Base-by-base conservation (phyloP, 2,113 vertebrate genomes). In the Trichomycterus rosablanca region DNA sequence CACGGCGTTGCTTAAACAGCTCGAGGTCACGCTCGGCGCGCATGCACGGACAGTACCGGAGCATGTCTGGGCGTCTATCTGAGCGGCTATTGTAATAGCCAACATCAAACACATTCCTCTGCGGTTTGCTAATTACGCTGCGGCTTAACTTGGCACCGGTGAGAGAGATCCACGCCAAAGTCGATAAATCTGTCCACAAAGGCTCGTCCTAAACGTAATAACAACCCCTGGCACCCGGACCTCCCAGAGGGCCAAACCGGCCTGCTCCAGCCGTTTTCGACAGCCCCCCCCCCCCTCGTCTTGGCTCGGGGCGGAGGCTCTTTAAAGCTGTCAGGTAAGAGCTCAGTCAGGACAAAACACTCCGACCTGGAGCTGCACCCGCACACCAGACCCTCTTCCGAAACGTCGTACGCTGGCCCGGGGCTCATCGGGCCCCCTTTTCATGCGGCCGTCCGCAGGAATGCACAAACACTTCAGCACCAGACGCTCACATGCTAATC, bases 101-200 rank as follows among this genome's bases (percentile, higher is more conserved):
- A 44, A 63, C 53, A 52, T 64, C 53, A 46, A 78, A 76, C 78
- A 80, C 44, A 85, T 86, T 86, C 84, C 83, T 74, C 76, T 59
- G 81, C 80, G 84, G 81, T 87, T 87, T 84, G 57, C 67, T 87
- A 87, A 89, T 89, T 86, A 87, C 76, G 83, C 80, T 80, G 81
- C 81, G 79, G 82, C 87, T 87, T 87, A 84, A 86, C 86, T 87
- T 87, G 84, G 86, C 87, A 89, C 82, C 76, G 76, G 79, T 74
- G 80, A 68, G 78, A 81, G 76, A 83, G 82, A 84, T 84, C 84
- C 78, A 83, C 78, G 83, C 72, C 82, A 82, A 84, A 81, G 76
- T 77, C 80, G 78, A 80, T 83, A 86, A 87, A 87, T 86, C 84
- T 86, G 80, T 72, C 77, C 53, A 67, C 64, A 78, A 78, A 86